A percentile compares a stretch with the other conserved stretches of the same genome.
phyloP scores from a whole-genome alignment of 2,888 invertebrate species.

The Aspidapion aeneum region DNA sequence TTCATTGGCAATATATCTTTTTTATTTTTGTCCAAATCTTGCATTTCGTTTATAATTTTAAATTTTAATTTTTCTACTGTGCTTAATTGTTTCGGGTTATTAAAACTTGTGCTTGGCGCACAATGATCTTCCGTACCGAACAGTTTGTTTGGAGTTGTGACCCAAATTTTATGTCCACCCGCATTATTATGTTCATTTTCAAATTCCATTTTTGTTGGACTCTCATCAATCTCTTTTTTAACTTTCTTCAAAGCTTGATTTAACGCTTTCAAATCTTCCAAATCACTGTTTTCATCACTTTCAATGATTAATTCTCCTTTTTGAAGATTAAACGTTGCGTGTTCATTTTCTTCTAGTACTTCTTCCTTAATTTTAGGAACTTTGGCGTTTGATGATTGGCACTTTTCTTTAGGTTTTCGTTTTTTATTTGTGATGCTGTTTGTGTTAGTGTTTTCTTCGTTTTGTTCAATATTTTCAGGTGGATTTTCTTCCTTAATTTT shows the following conservation, averaged over 20 bases:
- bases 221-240: constrained; percentile 3
- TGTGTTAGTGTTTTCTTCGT: not conserved
- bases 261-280: constrained; percentile 6
- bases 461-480: too few species aligned
- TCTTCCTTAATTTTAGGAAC: not conserved
- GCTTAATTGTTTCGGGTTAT: not conserved
- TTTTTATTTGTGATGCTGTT: too few species aligned
- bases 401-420: too few species aligned
- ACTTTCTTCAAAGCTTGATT: constrained; percentile 5
- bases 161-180: not conserved
- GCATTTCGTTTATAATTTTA: not conserved
- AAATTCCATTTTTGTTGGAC: too few species aligned
- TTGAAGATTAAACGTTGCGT: constrained; percentile 6
- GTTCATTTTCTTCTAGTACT: not conserved
- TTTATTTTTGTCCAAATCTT: not conserved
- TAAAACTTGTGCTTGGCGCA: not conserved
- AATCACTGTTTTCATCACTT: not conserved
- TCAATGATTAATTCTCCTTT: constrained; percentile 9
- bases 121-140: not conserved
- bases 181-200: too few species aligned
- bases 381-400: too few species aligned
- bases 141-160: not conserved
- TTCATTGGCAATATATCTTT: not conserved
- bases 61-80: constrained; percentile 11
- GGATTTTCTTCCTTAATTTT: too few species aligned